Base-by-base conservation (phyloP, 2,113 vertebrate species). In the Triplophysa tibetana region DNA sequence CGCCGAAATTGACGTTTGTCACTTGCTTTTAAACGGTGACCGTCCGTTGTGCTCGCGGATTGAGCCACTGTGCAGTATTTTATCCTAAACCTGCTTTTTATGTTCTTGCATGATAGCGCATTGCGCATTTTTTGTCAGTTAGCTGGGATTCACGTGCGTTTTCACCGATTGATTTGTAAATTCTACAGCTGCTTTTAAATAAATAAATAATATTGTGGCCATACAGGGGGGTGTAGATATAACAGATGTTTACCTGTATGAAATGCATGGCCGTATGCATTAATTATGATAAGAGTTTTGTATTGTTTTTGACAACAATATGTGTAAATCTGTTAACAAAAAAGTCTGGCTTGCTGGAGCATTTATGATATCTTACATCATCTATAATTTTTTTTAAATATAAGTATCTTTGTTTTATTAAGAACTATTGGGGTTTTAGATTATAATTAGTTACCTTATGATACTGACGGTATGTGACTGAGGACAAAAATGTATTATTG, bases 91-190 rank as follows among this genome's bases (percentile, higher is more conserved):
- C 56, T 72, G 58, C n/a, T 52, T 29, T 56, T 61, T 11, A 0
- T 33, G 50, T 14, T 26, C 2, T 56, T 85, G 68, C 72, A 81
- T 86, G 86, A 83, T 85, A 89, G 85, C 90, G 90, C 91, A 91
- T 79, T 92, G 90, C 88, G 90, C 87, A 87, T 90, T 91, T 89
- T 38, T 89, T 77, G 88, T 82, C 86, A 79, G 14, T 74, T 83
- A 81, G 58, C 69, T 23, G n/a, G 11, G 56, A 21, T 62, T 23
- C 70, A 68, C 24, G 52, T 77, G 48, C 48, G 16, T 70, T 29
- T 60, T 16, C 19, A 60, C 26, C 68, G 16, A 19, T 26, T 41
- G 48, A 16, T 52, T 54, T 29, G 9, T n/a, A 12, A 23, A 48
- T 41, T 23, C 17, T 56, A 56, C 17, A 48, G 41, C 41, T 10